Base-by-base conservation (phyloP, 1,140 invertebrate species). In the Laodelphax striatellus region DNA sequence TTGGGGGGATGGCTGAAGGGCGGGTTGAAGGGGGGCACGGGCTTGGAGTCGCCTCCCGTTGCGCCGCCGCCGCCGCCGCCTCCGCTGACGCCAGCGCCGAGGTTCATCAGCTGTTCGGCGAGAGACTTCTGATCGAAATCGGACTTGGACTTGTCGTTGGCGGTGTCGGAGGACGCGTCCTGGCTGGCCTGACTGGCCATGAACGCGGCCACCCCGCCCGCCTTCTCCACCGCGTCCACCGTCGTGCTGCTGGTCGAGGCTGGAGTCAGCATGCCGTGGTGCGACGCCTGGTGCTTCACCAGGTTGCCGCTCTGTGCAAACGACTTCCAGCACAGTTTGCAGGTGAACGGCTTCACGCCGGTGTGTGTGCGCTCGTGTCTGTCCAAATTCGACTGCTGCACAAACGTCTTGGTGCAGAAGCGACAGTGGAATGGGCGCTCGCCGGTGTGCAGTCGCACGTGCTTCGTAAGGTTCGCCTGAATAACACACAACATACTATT, bases 321-420 rank as follows among this genome's bases (percentile, higher is more conserved):
- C 5, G 52, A 38, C 56, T 64, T 64, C 11, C 57, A 38, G 52
- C 66, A 67, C 22, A 57, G 43, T 43, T 65, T 52, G 56, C 69
- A 70, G 9, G 64, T 70, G 56, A 76, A 80, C 0, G 76, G 76
- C 55, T 73, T 74, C 65, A 78, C 77, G 5, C 77, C 74, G 0
- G 84, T 87, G 72, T 87, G 84, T 60, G 83, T 85, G 38, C 81
- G 74, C 38, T 78, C 69, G 68, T 85, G 82, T 66, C 82, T 80
- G 60, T 81, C 82, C 10, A 84, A 70, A 4, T 82, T 83, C 0
- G 80, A 82, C 66, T 81, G 80, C 68, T 83, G 81, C 2, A 79
- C 79, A 71, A 85, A 85, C 28, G 78, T 77, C 56, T 82, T 81
- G 46, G 75, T 75, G 70, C 83, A 85, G 68, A 76, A 77, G 34